Percentiles rank a stretch among this genome's conserved stretches.
These are phyloP conservation scores for Sylvia atricapilla DNA, from an alignment of 2,113 vertebrate genomes.

Conservation along the genomic window DNA sequence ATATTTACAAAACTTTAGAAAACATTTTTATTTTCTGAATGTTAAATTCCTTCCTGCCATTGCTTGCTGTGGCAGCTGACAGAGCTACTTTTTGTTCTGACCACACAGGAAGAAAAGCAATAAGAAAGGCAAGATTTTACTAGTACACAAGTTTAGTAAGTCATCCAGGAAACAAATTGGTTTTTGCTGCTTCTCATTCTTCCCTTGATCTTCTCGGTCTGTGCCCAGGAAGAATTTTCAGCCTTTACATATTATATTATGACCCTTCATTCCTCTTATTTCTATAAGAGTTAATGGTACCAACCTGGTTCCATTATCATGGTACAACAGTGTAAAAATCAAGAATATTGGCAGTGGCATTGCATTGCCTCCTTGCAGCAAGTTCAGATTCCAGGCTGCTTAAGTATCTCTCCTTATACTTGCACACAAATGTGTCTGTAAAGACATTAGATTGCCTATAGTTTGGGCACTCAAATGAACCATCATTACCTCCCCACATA, in stretches of 20 bases:
- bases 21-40: not conserved
- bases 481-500: not conserved
- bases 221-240: not conserved
- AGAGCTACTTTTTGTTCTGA: not conserved
- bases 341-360: not conserved
- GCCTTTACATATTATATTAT: not conserved
- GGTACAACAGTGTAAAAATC: not conserved
- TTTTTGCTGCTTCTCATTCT: not conserved
- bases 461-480: not conserved
- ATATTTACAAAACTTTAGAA: not conserved
- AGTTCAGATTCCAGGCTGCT: not conserved
- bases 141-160: not conserved
- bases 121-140: conserved; percentile 3
- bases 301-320: not conserved
- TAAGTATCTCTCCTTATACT: not conserved
- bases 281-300: not conserved
- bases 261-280: not conserved
- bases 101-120: conserved; percentile 24
- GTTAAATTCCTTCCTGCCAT: not conserved
- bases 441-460: not conserved
- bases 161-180: not conserved
- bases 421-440: not conserved
- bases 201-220: not conserved
- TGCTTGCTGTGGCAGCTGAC: not conserved
- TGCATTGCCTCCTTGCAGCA: not conserved